Evolutionary conservation across 2,888 invertebrate species (phyloP).

Genomic region (Choristoneura rosaceana): DNA sequence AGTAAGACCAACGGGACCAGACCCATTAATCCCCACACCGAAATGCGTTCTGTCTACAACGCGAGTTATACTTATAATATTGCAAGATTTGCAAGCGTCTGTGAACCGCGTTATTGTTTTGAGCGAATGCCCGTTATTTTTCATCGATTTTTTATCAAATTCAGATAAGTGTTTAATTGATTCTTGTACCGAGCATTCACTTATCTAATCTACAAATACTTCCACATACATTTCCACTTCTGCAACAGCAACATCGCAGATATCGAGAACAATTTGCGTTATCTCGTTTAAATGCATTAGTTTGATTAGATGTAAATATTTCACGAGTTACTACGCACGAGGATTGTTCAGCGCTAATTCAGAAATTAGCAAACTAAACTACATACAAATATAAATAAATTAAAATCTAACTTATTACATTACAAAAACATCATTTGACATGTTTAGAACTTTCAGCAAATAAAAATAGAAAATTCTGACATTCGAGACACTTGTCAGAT

Average conservation of each 20-base stretch:
- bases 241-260: constrained; percentile 19
- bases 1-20: too few species aligned
- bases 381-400: background rate
- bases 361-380: background rate
- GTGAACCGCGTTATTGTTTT: too few species aligned
- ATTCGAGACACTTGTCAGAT: background rate
- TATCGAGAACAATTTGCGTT: constrained; percentile 26
- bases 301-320: constrained; percentile 12
- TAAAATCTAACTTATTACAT: background rate
- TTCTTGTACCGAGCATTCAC: too few species aligned
- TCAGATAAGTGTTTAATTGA: too few species aligned
- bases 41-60: too few species aligned
- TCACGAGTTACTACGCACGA: background rate
- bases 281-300: constrained; percentile 27
- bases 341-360: background rate
- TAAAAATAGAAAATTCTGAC: background rate
- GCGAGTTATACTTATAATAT: too few species aligned
- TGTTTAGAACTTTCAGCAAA: background rate
- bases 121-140: too few species aligned
- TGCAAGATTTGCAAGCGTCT: too few species aligned
- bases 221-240: constrained; percentile 14
- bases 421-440: background rate
- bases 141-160: too few species aligned
- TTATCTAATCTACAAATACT: constrained; percentile 3
- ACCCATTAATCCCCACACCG: too few species aligned